Conservation (phyloP, 2,888 invertebrate species). For the Tridacna gigas region DNA sequence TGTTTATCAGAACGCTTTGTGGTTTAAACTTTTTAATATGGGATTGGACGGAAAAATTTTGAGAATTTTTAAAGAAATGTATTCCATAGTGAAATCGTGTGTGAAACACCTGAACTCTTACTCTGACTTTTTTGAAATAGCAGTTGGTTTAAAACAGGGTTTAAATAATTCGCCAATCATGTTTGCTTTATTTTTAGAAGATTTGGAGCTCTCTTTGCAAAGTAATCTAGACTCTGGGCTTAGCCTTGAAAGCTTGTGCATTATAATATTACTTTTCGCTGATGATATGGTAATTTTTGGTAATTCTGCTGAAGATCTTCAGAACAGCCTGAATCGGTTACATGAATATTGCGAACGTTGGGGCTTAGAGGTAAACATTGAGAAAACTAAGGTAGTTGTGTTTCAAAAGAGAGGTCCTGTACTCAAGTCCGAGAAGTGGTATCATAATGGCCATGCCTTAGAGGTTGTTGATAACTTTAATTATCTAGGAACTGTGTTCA, state of each 20-base stretch:
- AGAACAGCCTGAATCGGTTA: not conserved
- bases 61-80: not conserved
- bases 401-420: constrained; percentile 5
- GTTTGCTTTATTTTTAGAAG: constrained; percentile 11
- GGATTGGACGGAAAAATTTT: not conserved
- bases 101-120: not conserved
- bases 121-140: not conserved
- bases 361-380: constrained; percentile 8
- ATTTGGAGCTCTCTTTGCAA: not conserved
- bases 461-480: not conserved
- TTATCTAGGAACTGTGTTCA: constrained; percentile 7
- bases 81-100: not conserved
- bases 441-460: not conserved
- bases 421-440: not conserved
- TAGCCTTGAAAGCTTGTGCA: not conserved
- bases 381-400: constrained; percentile 1
- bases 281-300: constrained; percentile 3
- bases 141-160: not conserved
- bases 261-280: not conserved
- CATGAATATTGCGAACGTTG: constrained; percentile 8
- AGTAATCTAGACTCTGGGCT: not conserved
- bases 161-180: not conserved
- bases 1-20: not conserved
- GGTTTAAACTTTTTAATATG: not conserved
- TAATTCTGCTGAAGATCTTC: not conserved